phyloP scores from a whole-genome alignment of 2,797 vertebrate species.

The Pipistrellus pipistrellus region DNA sequence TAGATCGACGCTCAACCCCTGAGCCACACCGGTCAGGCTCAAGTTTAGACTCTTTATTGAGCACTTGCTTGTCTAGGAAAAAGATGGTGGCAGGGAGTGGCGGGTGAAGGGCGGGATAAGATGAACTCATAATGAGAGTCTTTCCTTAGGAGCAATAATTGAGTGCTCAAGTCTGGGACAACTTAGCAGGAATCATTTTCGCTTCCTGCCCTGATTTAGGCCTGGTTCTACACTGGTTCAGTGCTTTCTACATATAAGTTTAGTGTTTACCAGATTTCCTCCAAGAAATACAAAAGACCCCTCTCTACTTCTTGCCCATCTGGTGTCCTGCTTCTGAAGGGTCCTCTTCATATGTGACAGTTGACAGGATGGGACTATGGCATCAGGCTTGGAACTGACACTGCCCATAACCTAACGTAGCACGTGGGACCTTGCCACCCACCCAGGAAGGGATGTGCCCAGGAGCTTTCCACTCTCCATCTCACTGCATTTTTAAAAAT shows the following conservation, averaged over 20 bases:
- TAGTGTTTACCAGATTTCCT: slow-evolving; percentile 20
- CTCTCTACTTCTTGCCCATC: not conserved
- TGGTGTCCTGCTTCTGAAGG: not conserved
- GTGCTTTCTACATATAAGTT: not conserved
- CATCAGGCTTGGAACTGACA: not conserved
- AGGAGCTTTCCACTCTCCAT: not conserved
- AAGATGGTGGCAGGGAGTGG: not conserved
- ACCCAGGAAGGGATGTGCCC: not conserved
- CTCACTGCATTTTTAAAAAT: slow-evolving; percentile 17
- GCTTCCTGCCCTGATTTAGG: not conserved
- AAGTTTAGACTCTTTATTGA: not conserved
- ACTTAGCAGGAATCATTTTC: not conserved
- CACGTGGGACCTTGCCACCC: not conserved
- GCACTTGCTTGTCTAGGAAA: not conserved
- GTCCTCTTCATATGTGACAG: not conserved
- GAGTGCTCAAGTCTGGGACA: not conserved
- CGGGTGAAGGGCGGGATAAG: not conserved
- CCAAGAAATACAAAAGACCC: slow-evolving; percentile 20
- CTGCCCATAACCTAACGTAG: not conserved
- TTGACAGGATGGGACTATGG: not conserved
- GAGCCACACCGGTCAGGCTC: too few species aligned
- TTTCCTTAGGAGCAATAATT: not conserved
- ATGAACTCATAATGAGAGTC: not conserved
- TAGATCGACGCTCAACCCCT: too few species aligned
- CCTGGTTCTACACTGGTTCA: not conserved